Evolutionary conservation across 2,888 invertebrate genomes (phyloP).

Genomic region (Strigamia crassipes): DNA sequence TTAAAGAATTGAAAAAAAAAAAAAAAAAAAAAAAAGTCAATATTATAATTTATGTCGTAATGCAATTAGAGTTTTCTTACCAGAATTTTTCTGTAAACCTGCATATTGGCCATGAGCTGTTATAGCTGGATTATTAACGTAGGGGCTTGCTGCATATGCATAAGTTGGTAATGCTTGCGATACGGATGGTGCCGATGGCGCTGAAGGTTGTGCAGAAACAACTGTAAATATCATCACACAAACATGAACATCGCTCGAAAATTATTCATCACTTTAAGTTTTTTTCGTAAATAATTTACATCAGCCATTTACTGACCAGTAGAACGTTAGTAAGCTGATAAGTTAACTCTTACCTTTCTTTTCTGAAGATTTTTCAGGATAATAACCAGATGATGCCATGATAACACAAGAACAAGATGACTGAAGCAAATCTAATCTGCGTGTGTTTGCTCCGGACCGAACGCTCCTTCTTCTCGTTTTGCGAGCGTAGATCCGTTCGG

Average conservation of each 20-base stretch:
- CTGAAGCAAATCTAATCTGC: not conserved
- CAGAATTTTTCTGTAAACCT: not conserved
- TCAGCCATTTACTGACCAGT: not conserved
- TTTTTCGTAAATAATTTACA: not conserved
- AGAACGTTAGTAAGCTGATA: not conserved
- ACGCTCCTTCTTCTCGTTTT: no score
- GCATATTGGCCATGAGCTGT: conserved; percentile 3
- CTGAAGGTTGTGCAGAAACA: not conserved
- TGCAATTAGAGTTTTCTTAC: not conserved
- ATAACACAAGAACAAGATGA: not conserved
- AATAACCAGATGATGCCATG: conserved; percentile 46
- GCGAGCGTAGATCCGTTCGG: no score
- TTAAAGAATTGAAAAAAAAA: no score
- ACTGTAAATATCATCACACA: not conserved
- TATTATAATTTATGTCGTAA: no score
- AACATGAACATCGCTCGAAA: not conserved
- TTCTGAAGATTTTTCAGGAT: conserved; percentile 44
- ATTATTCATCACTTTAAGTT: not conserved
- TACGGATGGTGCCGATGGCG: conserved; percentile 7
- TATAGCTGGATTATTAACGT: not conserved
- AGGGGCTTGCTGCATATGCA: conserved; percentile 13
- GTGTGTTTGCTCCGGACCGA: not conserved
- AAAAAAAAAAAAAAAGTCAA: not conserved
- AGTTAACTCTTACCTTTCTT: conserved; percentile 43
- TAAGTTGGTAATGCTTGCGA: conserved; percentile 18